A percentile compares a stretch with the other conserved stretches of the same genome.
Conservation (phyloP, 2,888 invertebrate genomes). For the Chrysina gloriosa region DNA sequence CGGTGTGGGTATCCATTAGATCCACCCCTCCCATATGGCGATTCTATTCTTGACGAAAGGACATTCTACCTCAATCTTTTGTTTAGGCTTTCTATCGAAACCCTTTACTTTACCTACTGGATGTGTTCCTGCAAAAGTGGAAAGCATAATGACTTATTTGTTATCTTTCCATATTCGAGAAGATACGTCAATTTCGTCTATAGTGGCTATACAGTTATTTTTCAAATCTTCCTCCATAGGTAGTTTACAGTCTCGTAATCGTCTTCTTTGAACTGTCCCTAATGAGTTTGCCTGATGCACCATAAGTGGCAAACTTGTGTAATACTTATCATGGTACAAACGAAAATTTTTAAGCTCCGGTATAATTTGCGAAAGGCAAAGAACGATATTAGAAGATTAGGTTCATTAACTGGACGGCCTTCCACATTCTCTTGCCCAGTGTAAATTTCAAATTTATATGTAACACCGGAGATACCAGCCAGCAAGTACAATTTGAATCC, state of each 20-base stretch:
- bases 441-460: slow-evolving; percentile 42
- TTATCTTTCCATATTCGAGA: not conserved
- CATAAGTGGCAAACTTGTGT: too few relatives aligned
- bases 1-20: slow-evolving; percentile 21
- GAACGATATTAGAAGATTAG: slow-evolving; percentile 28
- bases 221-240: slow-evolving; percentile 49
- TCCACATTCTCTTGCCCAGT: slow-evolving; percentile 42
- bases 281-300: slow-evolving; percentile 32
- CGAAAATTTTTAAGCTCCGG: too few relatives aligned
- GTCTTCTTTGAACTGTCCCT: slow-evolving; percentile 34
- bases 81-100: slow-evolving; percentile 13
- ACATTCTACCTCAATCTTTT: slow-evolving; percentile 1
- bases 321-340: too few relatives aligned
- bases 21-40: slow-evolving; percentile 37
- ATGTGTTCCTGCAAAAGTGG: too few relatives aligned
- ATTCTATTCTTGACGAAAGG: slow-evolving; percentile 11
- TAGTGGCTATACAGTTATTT: too few relatives aligned
- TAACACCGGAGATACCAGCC: slow-evolving; percentile 43
- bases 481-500: slow-evolving; percentile 45
- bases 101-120: slow-evolving; percentile 30
- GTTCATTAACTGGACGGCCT: not conserved
- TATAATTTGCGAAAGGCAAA: slow-evolving; percentile 27
- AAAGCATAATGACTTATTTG: not conserved
- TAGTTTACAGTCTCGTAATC: slow-evolving; percentile 18
- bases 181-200: slow-evolving; percentile 29